Base-by-base conservation (phyloP, 2,888 invertebrate species). In the Epirrhoe alternata region DNA sequence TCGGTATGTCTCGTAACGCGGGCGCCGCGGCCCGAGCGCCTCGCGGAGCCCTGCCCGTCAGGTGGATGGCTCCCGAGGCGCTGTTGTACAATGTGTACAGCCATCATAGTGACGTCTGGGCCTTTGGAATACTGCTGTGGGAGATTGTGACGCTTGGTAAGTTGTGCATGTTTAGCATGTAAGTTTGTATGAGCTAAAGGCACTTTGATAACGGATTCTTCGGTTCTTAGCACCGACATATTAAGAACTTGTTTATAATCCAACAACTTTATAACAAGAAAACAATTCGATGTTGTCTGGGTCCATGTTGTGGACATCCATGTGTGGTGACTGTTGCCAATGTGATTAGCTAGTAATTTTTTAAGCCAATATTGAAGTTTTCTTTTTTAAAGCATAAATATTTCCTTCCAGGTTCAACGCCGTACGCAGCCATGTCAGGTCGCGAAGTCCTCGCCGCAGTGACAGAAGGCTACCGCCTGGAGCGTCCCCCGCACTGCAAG, bases 21-120 rank as follows among this genome's bases (percentile, higher is more conserved):
- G 91, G 90, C 14, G 86, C 83, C 0, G 82, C 86, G 0, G 92
- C 85, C 75, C 86, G 86, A 71, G 92, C 94, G 80, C 82, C 87
- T 0, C 89, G 94, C 4, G 94, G 94, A 14, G 96, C 96, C 16
- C 82, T 96, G 75, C 96, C 96, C 0, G 96, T 96, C 58, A 92
- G 96, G 30, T 97, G 97, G 97, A 97, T 97, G 97, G 97, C 97
- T 3, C 97, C 97, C 0, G 97, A 97, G 85, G 96, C 97, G 0
- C 87, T 97, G 69, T 94, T 96, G 57, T 97, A 96, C 83, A 96
- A 96, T 67, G 94, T 96, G 51, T 97, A 97, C 86, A 97, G 96
- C 64, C 96, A 96, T 35, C 96, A 97, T 82, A 96, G 96, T 0
- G 97, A 97, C 78, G 97, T 97, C 4, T 97, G 97, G 97, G 97